Evolutionary conservation across 2,797 vertebrate species (phyloP).

Genomic region (Zalophus californianus): DNA sequence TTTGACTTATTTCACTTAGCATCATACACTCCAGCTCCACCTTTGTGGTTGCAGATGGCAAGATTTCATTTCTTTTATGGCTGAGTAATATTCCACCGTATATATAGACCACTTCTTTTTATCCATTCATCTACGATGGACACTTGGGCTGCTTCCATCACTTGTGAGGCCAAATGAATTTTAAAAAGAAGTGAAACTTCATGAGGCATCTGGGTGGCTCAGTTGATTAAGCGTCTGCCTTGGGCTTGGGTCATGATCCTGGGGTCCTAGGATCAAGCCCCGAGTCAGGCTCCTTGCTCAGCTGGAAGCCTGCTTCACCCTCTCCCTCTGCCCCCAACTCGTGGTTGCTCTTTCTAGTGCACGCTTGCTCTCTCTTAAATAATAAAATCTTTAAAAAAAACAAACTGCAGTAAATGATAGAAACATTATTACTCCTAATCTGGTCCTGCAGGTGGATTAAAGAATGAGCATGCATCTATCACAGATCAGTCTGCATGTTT

Average conservation of each 20-base stretch:
- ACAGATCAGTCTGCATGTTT: conserved; percentile 42
- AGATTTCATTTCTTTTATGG: background rate
- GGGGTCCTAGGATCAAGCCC: background rate
- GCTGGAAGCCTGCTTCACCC: background rate
- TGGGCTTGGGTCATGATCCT: background rate
- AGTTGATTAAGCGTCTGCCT: background rate
- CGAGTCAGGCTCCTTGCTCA: background rate
- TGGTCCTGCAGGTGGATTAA: conserved; percentile 59
- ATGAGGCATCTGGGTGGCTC: background rate
- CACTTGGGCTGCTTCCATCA: background rate
- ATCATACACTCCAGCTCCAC: background rate
- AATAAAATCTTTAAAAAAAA: background rate
- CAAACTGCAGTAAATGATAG: conserved; percentile 67
- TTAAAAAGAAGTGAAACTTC: conserved; percentile 64
- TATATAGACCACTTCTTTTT: background rate
- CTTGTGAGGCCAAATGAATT: conserved; percentile 63
- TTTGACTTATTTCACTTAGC: background rate
- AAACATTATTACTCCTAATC: conserved; percentile 66
- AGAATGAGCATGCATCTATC: background rate
- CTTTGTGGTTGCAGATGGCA: background rate
- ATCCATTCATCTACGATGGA: background rate
- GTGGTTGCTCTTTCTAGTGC: background rate
- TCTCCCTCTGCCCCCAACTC: background rate
- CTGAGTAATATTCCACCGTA: background rate
- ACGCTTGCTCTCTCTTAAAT: background rate